Base-by-base conservation (phyloP, 2,888 invertebrate genomes). In the Cecidostiba fungosa region DNA sequence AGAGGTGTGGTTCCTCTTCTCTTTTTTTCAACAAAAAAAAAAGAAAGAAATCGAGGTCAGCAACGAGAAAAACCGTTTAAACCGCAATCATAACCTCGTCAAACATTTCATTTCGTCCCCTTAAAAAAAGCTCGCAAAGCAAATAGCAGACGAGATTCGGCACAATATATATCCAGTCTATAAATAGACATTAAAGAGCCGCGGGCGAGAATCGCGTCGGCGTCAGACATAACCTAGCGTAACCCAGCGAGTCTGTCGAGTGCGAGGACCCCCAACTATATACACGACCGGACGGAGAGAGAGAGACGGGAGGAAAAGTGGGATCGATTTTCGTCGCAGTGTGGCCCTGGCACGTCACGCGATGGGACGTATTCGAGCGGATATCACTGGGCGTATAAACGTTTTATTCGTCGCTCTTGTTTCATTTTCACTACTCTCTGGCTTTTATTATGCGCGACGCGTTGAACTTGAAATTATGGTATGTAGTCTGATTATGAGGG, bases 301-400 rank as follows among this genome's bases (percentile, higher is more conserved):
- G 81, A 76, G 82, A 83, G 84, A 16, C 50, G 39, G 43, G 29
- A 85, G 82, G 77, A 73, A 85, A 78, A 77, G 74, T 43, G 29
- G 82, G 82, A 88, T 88, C 87, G 88, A 88, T 88, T 88, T 87
- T 87, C 87, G 80, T 85, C 74, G 72, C 47, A 32, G 43, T 3
- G 29, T 50, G 32, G 39, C 12, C 19, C 19, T 69, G 29, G 3
- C 19, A 6, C 47, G 14, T 39, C 69, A 32, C 39, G 59, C 32
- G 54, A 32, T 26, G 14, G 29, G n/a, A 29, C 50, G 47, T 54
- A 23, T 59, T 59, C 59, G 23, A 39, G 72, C 16, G 23, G 26
- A 43, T 16, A 32, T 26, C 19, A 39, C 29, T 59, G 29, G 32
- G 6, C 19, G 29, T 47, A 14, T 73, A 82, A 77, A 43, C 54